Conservation (phyloP, 2,888 invertebrate species). For the Diplolepis rosae region DNA sequence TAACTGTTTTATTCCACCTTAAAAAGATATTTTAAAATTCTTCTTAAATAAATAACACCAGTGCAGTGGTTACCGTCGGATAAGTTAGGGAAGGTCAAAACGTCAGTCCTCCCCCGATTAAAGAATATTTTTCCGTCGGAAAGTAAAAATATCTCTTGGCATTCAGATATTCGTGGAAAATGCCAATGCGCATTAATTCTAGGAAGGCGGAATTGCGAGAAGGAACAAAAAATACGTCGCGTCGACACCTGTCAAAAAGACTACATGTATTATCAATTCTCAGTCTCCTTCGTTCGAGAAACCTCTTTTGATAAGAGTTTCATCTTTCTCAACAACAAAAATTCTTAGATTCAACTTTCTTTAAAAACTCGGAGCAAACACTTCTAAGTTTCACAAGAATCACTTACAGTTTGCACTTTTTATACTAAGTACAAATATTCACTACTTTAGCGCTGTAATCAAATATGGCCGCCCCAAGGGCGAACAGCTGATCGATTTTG, state of each 20-base stretch:
- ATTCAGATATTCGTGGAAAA: conserved; percentile 24
- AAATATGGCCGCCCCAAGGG: not conserved
- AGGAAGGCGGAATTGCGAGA: conserved; percentile 16
- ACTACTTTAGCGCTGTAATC: not conserved
- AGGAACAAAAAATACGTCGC: conserved; percentile 21
- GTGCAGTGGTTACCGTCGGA: not conserved
- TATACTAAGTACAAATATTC: not conserved
- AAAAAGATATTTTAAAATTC: not conserved
- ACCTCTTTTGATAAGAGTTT: not conserved
- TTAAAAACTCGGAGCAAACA: not conserved
- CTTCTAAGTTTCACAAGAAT: not conserved
- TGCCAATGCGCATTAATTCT: conserved; percentile 18
- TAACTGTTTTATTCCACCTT: not conserved
- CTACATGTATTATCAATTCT: not conserved
- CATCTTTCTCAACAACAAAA: not conserved
- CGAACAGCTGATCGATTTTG: conserved; percentile 12
- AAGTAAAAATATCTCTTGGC: conserved; percentile 5
- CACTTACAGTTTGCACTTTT: not conserved
- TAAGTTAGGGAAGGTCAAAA: conserved; percentile 28
- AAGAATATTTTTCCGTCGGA: conserved; percentile 19
- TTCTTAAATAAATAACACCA: not conserved
- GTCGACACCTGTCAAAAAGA: conserved; percentile 22
- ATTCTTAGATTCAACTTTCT: not conserved
- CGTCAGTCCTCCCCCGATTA: not conserved
- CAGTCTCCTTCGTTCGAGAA: not conserved